Evolutionary conservation across 1,140 invertebrate genomes (phyloP).

Genomic region (Drosophila persimilis): DNA sequence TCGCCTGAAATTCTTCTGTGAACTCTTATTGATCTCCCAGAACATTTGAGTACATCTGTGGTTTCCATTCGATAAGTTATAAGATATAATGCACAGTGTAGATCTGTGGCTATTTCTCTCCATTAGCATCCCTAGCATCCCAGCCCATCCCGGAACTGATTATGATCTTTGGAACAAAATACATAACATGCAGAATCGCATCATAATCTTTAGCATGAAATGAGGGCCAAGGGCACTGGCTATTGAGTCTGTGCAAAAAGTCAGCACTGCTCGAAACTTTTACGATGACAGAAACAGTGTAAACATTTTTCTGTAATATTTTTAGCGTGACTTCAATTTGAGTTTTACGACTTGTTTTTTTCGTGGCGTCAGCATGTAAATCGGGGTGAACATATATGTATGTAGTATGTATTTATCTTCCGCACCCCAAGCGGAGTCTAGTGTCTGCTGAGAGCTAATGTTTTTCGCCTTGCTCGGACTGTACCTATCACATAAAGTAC

Average conservation of each 20-base stretch:
- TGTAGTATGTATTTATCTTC: no score
- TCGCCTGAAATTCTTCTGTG: no score
- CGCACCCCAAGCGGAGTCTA: no score
- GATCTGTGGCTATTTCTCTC: no score
- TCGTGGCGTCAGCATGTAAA: slow-evolving; percentile 17
- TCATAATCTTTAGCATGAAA: slow-evolving; percentile 28
- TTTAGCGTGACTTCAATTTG: slow-evolving; percentile 19
- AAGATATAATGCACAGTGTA: no score
- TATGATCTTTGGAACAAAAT: slow-evolving; percentile 2
- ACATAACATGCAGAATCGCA: slow-evolving; percentile 4
- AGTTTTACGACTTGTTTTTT: slow-evolving; percentile 1
- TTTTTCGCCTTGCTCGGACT: neutral
- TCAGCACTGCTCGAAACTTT: slow-evolving; percentile 9
- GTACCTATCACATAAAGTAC: slow-evolving; percentile 23
- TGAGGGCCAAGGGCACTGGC: slow-evolving; percentile 24
- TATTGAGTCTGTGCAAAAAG: slow-evolving; percentile 21
- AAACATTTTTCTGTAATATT: slow-evolving; percentile 15
- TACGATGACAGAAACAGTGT: slow-evolving; percentile 26
- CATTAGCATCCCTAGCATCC: no score
- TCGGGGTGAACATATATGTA: no score
- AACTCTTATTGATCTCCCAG: no score
- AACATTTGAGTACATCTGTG: no score
- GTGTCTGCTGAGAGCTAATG: no score
- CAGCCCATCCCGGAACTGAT: slow-evolving; percentile 10
- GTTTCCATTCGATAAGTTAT: no score